Evolutionary conservation across 2,113 vertebrate species (phyloP).

Genomic region (Mola mola): DNA sequence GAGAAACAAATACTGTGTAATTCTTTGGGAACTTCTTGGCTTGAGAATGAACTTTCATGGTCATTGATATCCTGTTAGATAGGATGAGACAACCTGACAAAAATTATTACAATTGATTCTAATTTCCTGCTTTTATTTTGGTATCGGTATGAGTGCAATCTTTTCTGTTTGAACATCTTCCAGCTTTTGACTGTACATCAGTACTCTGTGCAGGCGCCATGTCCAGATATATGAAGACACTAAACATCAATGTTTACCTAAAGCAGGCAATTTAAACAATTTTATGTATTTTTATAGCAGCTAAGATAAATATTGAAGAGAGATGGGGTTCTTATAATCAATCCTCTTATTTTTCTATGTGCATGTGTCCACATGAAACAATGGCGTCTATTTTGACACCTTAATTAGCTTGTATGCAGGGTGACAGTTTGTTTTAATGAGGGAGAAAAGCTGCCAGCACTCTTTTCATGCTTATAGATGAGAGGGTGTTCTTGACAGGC

Average conservation of each 20-base stretch:
- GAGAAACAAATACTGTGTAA: slow-evolving; percentile 9
- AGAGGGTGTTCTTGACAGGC: slow-evolving; percentile 67
- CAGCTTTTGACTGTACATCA: too few species aligned
- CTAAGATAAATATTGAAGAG: slow-evolving; percentile 10
- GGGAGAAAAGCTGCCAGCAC: slow-evolving; percentile 61
- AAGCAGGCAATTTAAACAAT: not conserved
- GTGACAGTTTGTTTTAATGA: slow-evolving; percentile 73
- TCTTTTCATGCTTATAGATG: slow-evolving; percentile 62
- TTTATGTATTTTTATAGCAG: not conserved
- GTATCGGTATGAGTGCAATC: too few species aligned
- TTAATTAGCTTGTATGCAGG: slow-evolving; percentile 70
- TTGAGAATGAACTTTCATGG: too few species aligned
- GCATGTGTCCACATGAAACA: slow-evolving; percentile 57
- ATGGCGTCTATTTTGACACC: slow-evolving; percentile 66
- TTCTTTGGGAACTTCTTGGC: not conserved
- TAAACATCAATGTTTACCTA: not conserved
- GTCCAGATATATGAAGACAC: too few species aligned
- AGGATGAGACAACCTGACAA: too few species aligned
- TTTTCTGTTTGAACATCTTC: too few species aligned
- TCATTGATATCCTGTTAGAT: too few species aligned
- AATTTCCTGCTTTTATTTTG: too few species aligned
- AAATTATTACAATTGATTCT: too few species aligned
- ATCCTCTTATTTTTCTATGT: slow-evolving; percentile 36
- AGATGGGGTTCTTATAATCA: slow-evolving; percentile 30
- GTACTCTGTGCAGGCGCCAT: too few species aligned